Evolutionary conservation across 2,113 vertebrate species (phyloP).

Genomic region (Mirounga angustirostris): DNA sequence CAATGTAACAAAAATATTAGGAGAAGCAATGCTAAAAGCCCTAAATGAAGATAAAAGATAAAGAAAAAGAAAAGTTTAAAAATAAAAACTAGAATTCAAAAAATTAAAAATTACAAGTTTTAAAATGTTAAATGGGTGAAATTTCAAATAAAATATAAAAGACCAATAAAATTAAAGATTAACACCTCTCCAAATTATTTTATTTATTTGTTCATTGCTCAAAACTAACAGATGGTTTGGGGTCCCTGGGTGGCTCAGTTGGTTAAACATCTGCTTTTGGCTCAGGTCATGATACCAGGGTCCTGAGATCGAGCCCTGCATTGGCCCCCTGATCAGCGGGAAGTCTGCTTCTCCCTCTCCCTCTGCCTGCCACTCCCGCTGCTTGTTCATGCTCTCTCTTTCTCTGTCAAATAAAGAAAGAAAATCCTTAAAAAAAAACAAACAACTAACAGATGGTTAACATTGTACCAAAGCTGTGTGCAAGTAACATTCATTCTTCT

Average conservation of each 20-base stretch:
- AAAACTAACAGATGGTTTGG: neutral
- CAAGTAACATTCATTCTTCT: neutral
- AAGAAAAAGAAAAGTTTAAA: neutral
- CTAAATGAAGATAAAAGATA: conserved; percentile 22
- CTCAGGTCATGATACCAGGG: too few species aligned
- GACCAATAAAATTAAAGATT: neutral
- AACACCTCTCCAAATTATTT: neutral
- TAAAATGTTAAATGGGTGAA: neutral
- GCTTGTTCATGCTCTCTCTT: too few species aligned
- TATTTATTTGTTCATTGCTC: neutral
- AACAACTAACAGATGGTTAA: neutral
- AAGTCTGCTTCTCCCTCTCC: too few species aligned
- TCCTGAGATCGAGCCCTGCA: too few species aligned
- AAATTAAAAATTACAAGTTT: neutral
- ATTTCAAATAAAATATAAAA: conserved; percentile 14
- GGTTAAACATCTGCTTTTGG: too few species aligned
- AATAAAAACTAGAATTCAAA: conserved; percentile 3
- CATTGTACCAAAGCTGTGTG: neutral
- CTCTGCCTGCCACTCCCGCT: too few species aligned
- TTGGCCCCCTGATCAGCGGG: too few species aligned
- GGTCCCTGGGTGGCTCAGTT: too few species aligned
- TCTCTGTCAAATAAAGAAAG: too few species aligned
- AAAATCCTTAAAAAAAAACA: too few species aligned
- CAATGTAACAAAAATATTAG: conserved; percentile 5
- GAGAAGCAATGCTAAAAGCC: neutral